Evolutionary conservation across 2,113 vertebrate species (phyloP).

Genomic region (Pardalotus punctatus): DNA sequence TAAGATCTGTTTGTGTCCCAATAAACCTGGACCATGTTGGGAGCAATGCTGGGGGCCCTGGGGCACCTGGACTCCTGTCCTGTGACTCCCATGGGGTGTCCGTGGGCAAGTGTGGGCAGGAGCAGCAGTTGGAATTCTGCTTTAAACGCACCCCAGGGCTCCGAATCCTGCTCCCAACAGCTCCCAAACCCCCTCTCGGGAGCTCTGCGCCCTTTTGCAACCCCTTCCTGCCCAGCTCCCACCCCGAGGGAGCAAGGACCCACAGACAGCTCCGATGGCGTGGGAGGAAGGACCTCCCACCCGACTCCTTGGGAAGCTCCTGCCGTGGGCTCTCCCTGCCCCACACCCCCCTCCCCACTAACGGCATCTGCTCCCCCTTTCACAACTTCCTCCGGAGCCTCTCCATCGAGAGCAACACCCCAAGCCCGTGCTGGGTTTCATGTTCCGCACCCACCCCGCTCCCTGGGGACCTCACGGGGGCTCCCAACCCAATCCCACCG

Average conservation of each 20-base stretch:
- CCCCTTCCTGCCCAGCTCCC: not conserved
- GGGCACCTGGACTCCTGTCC: not conserved
- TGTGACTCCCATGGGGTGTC: rapidly evolving
- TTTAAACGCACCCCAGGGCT: rapidly evolving
- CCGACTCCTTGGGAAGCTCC: rapidly evolving
- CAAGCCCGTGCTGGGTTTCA: not conserved
- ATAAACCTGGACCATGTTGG: rapidly evolving
- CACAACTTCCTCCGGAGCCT: not conserved
- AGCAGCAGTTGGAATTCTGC: not conserved
- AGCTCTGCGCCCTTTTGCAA: not conserved
- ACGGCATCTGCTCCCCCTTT: not conserved
- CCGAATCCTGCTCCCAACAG: not conserved
- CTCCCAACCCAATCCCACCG: rapidly evolving
- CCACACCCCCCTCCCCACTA: not conserved
- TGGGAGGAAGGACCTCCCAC: not conserved
- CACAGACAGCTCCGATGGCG: rapidly evolving
- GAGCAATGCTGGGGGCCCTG: not conserved
- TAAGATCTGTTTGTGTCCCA: rapidly evolving
- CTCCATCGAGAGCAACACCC: not conserved
- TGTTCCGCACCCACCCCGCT: not conserved
- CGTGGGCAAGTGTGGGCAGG: rapidly evolving
- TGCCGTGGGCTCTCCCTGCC: not conserved
- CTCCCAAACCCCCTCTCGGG: not conserved
- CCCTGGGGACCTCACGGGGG: rapidly evolving
- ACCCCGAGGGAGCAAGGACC: not conserved